phyloP scores from a whole-genome alignment of 30 jellyfish, hydroid and myxozoan genomes.

The Hydra vulgaris region DNA sequence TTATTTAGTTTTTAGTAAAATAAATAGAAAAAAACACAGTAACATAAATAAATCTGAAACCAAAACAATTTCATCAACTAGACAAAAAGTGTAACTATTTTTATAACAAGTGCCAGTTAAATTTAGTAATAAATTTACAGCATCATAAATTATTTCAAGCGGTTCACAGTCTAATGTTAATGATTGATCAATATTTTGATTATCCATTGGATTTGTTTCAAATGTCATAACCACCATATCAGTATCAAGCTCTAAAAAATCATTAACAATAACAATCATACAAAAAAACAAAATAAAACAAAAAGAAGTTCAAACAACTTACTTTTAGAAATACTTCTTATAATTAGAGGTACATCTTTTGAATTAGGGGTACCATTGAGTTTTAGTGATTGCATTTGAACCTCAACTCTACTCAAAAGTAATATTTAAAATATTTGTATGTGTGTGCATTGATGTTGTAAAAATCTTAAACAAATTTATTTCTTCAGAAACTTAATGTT shows the following conservation, averaged over 20 bases:
- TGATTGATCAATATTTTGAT: constrained; percentile 61
- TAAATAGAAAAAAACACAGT: no score
- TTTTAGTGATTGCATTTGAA: constrained; percentile 30
- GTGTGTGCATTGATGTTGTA: not conserved
- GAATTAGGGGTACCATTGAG: constrained; percentile 60
- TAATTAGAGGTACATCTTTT: constrained; percentile 55
- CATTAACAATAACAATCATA: not conserved
- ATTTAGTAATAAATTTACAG: constrained; percentile 50
- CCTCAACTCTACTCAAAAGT: constrained; percentile 35
- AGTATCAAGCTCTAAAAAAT: not conserved
- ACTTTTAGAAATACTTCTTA: constrained; percentile 23
- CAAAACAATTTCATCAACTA: no score
- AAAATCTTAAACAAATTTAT: not conserved
- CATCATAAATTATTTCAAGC: constrained; percentile 76
- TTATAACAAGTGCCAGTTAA: no score
- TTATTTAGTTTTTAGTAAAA: no score
- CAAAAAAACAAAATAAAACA: not conserved
- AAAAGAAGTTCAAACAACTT: not conserved
- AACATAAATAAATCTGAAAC: no score
- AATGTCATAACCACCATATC: constrained; percentile 58
- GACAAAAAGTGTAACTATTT: no score
- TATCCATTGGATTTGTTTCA: constrained; percentile 81
- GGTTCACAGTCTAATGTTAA: constrained; percentile 66
- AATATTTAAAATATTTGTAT: not conserved
- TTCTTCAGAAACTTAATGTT: no score